A percentile compares a stretch with the other conserved stretches of the same genome.
These are phyloP conservation scores for Pelobates cultripes DNA, from an alignment of 2,797 vertebrate species.

Conservation along the genomic window DNA sequence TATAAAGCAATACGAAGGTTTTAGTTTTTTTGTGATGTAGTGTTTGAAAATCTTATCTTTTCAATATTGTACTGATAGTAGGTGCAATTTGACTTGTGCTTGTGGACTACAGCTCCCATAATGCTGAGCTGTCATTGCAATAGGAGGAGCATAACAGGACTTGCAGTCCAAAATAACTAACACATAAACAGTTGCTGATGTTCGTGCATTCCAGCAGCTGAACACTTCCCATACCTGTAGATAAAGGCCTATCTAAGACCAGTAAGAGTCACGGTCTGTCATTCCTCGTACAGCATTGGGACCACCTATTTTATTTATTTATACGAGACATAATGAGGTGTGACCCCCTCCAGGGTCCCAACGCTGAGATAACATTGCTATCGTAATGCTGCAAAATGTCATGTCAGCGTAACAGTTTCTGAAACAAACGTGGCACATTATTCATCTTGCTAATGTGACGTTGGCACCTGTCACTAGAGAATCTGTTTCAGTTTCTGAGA, in stretches of 20 bases:
- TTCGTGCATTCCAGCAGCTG: neutral
- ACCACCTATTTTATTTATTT: constrained; percentile 55
- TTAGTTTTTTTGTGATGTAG: constrained; percentile 3
- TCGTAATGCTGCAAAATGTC: constrained; percentile 52
- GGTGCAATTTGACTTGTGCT: neutral
- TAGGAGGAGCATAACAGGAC: neutral
- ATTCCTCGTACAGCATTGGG: constrained; percentile 21
- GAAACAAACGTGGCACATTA: constrained; percentile 57
- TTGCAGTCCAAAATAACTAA: neutral
- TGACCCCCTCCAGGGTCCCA: constrained; percentile 40
- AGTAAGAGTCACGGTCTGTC: constrained; percentile 7
- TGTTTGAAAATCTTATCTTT: neutral
- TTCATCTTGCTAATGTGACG: constrained; percentile 56
- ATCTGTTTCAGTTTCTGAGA: constrained; percentile 41
- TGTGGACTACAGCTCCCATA: neutral
- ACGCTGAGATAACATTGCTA: constrained; percentile 52
- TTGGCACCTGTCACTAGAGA: constrained; percentile 53
- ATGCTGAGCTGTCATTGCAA: neutral
- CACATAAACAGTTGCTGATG: neutral
- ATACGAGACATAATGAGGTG: constrained; percentile 50
- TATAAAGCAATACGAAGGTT: constrained; percentile 27
- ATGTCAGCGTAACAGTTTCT: constrained; percentile 54
- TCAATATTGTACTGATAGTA: neutral
- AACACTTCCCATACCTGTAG: constrained; percentile 11
- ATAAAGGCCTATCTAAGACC: constrained; percentile 18